Evolutionary conservation across 2,888 invertebrate species (phyloP).

Genomic region (Nowickia ferox): DNA sequence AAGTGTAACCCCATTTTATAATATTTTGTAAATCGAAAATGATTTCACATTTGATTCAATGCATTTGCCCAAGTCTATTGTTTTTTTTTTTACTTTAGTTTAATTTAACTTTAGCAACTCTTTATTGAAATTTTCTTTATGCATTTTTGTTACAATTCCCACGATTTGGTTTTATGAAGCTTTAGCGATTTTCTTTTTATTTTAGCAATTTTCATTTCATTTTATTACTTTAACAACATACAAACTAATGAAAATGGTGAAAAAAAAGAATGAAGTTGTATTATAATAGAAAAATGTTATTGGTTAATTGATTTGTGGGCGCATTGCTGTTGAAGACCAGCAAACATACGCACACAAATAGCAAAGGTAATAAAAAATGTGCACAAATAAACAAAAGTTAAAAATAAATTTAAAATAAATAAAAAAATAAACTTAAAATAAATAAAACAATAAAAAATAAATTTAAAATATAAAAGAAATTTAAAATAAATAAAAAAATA

Average conservation of each 20-base stretch:
- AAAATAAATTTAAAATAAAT: no score
- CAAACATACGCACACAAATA: not conserved
- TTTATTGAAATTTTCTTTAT: constrained; percentile 24
- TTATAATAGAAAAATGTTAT: constrained; percentile 55
- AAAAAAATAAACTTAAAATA: no score
- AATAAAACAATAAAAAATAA: no score
- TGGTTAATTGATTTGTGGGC: constrained; percentile 71
- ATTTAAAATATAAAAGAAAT: no score
- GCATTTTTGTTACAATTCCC: constrained; percentile 66
- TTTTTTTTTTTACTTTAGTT: constrained; percentile 29
- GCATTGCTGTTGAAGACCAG: constrained; percentile 31
- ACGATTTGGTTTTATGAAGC: constrained; percentile 63
- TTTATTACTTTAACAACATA: constrained; percentile 30
- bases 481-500: no score
- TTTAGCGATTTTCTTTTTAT: constrained; percentile 14
- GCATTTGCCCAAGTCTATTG: constrained; percentile 29
- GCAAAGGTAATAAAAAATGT: no score
- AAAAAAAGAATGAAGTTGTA: constrained; percentile 18
- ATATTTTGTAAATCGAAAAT: constrained; percentile 31
- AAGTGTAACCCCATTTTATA: constrained; percentile 29
- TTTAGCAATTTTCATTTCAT: constrained; percentile 30
- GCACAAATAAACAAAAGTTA: no score
- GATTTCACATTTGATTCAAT: constrained; percentile 36
- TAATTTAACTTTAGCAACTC: constrained; percentile 50
- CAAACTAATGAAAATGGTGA: constrained; percentile 1